Evolutionary conservation across 2,797 vertebrate genomes (phyloP).

Genomic region (Rhinatrema bivittatum): DNA sequence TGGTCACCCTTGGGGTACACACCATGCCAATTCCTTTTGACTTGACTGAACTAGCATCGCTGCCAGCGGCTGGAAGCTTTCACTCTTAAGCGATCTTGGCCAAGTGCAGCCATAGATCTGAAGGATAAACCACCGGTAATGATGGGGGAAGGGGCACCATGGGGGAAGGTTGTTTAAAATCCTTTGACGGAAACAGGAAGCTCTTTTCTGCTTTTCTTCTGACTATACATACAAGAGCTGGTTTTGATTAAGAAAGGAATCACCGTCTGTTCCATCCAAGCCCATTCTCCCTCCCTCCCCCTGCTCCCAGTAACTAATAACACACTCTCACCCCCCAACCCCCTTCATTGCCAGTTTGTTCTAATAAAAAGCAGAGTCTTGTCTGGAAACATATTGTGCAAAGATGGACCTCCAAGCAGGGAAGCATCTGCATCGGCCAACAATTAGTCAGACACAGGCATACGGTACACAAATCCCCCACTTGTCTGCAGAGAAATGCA

Average conservation of each 20-base stretch:
- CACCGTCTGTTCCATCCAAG: slow-evolving; percentile 15
- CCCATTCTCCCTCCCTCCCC: slow-evolving; percentile 14
- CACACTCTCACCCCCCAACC: no score
- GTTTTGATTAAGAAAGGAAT: slow-evolving; percentile 26
- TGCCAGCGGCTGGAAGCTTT: no score
- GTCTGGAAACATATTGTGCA: slow-evolving; percentile 17
- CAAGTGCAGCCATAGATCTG: slow-evolving; percentile 15
- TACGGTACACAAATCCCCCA: slow-evolving; percentile 1
- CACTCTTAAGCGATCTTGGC: accelerated
- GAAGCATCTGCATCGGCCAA: slow-evolving; percentile 1
- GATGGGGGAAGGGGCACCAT: no score
- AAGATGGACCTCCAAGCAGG: neutral
- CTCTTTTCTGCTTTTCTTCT: slow-evolving; percentile 33
- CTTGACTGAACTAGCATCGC: no score
- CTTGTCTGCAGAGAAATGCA: slow-evolving; percentile 14
- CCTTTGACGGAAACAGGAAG: slow-evolving; percentile 11
- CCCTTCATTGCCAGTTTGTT: slow-evolving; percentile 21
- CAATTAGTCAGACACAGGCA: neutral
- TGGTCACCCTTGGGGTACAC: no score
- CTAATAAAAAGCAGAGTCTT: slow-evolving; percentile 37
- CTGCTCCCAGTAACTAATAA: no score
- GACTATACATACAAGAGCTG: slow-evolving; percentile 12
- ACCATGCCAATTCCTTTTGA: no score
- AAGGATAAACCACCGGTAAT: no score
- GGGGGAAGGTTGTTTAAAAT: neutral